Conservation (phyloP, 2,113 vertebrate genomes). For the Cepphus grylle region DNA sequence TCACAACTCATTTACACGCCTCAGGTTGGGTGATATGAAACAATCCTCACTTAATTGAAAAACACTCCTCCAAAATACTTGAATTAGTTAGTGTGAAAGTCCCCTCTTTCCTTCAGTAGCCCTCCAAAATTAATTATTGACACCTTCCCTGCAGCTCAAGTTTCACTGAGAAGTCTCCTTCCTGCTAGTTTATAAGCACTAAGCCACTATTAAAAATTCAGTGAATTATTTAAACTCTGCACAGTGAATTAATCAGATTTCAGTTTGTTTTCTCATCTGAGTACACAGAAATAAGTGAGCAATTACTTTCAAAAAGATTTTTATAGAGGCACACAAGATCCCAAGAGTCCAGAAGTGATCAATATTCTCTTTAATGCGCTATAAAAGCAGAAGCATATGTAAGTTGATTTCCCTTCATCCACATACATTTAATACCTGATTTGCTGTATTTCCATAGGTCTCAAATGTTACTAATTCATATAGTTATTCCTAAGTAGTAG, state of each 20-base stretch:
- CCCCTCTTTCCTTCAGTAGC: not conserved
- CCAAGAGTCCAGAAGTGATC: not conserved
- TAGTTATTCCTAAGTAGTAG: not conserved
- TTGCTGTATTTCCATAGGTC: not conserved
- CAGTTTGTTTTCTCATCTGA: not conserved
- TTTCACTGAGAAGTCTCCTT: not conserved
- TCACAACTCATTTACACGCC: not conserved
- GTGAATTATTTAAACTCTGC: constrained; percentile 26
- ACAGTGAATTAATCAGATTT: constrained; percentile 23
- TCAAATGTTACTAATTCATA: not conserved
- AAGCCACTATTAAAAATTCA: not conserved
- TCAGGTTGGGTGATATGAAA: not conserved
- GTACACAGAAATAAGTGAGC: not conserved
- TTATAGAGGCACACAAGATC: not conserved
- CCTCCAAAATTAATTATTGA: constrained; percentile 17
- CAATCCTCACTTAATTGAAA: not conserved
- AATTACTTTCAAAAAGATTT: constrained; percentile 17
- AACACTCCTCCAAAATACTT: not conserved
- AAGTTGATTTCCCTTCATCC: not conserved
- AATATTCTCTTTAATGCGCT: not conserved
- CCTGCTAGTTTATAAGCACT: not conserved
- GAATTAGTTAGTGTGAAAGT: not conserved
- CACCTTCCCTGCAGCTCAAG: not conserved
- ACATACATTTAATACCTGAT: not conserved
- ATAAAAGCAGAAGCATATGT: not conserved